Evolutionary conservation across 2,888 invertebrate genomes (phyloP).

Genomic region (Charanyca ferruginea): DNA sequence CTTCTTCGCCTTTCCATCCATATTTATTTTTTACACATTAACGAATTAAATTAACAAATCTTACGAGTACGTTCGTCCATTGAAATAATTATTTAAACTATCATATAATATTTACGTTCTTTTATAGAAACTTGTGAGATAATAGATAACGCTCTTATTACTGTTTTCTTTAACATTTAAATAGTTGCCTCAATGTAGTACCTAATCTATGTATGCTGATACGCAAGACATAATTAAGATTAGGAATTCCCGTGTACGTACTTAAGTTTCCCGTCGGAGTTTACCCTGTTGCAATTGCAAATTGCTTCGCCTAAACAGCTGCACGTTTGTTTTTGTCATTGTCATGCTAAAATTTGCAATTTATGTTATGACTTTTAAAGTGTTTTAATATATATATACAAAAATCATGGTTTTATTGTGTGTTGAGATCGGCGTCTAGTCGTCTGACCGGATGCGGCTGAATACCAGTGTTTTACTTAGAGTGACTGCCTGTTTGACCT

Average conservation of each 20-base stretch:
- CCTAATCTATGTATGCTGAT: conserved; percentile 1
- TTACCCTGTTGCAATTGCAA: not conserved
- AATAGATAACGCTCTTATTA: conserved; percentile 34
- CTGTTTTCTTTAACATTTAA: conserved; percentile 23
- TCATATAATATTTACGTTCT: conserved; percentile 17
- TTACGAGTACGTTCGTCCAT: not conserved
- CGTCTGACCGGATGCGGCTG: too few relatives aligned
- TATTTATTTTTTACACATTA: conserved; percentile 15
- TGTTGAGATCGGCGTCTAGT: too few relatives aligned
- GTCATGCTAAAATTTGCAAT: not conserved
- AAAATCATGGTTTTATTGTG: too few relatives aligned
- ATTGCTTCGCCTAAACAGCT: too few relatives aligned
- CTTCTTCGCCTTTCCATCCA: conserved; percentile 20
- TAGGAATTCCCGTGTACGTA: not conserved
- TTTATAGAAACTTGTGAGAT: conserved; percentile 32
- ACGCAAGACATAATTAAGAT: conserved; percentile 17
- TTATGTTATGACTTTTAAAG: too few relatives aligned
- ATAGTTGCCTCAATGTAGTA: conserved; percentile 11
- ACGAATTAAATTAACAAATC: not conserved
- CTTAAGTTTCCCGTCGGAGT: not conserved
- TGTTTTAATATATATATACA: too few relatives aligned
- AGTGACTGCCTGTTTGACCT: too few relatives aligned
- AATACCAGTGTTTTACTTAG: too few relatives aligned
- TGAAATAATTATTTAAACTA: conserved; percentile 24
- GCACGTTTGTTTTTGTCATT: too few relatives aligned